phyloP scores from a whole-genome alignment of 2,888 invertebrate genomes.

The Philhelius pedissequus region DNA sequence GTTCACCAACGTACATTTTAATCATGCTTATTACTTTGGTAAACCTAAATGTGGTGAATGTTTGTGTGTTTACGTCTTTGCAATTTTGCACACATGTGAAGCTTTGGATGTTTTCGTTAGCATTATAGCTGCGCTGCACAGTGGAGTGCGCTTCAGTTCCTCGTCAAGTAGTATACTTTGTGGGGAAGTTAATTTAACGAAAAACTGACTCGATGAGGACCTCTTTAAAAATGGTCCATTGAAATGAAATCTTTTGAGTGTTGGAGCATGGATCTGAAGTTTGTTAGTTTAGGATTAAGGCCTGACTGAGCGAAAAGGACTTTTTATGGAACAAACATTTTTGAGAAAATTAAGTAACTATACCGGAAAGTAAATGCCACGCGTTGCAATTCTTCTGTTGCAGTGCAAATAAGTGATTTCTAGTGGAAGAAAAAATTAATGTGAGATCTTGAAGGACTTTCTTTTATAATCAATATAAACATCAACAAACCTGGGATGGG shows the following conservation, averaged over 20 bases:
- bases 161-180: conserved; percentile 26
- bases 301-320: too few species aligned
- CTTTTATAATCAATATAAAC: too few species aligned
- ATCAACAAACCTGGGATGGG: too few species aligned
- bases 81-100: not conserved
- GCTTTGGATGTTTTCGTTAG: not conserved
- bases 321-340: too few species aligned
- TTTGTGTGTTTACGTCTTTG: conserved; percentile 8
- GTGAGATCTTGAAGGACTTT: too few species aligned
- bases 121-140: too few species aligned
- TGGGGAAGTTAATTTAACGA: conserved; percentile 57
- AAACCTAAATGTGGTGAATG: not conserved
- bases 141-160: not conserved
- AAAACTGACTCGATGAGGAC: conserved; percentile 49
- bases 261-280: conserved; percentile 9
- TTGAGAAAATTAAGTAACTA: too few species aligned
- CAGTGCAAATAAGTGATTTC: too few species aligned
- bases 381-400: too few species aligned
- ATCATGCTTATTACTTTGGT: conserved; percentile 47
- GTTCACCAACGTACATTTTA: conserved; percentile 20
- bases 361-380: too few species aligned
- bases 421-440: too few species aligned
- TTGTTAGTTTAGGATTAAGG: not conserved
- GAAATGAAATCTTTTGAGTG: conserved; percentile 46
- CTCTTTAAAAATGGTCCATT: conserved; percentile 26